Percentiles rank a stretch among this genome's conserved stretches.
These are phyloP conservation scores for Eulemur macaco DNA, from an alignment of 2,113 vertebrate species.

Conservation along the genomic window DNA sequence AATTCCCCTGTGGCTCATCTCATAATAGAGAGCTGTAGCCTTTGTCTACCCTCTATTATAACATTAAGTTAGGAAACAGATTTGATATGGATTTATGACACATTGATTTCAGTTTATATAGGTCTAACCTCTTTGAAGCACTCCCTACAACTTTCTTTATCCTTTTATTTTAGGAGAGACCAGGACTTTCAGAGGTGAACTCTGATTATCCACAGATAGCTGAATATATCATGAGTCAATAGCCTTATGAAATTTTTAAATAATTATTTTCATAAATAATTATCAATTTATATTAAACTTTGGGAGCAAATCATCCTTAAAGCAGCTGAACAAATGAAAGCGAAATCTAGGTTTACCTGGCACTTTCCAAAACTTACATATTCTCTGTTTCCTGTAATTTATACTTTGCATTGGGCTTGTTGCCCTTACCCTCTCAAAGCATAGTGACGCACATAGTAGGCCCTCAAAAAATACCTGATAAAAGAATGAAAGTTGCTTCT, in stretches of 20 bases:
- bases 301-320: neutral
- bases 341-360: neutral
- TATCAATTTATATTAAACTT: constrained; percentile 15
- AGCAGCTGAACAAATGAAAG: neutral
- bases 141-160: neutral
- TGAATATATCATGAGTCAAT: constrained; percentile 28
- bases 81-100: neutral
- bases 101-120: neutral
- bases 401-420: neutral
- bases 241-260: neutral
- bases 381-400: neutral
- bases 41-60: neutral
- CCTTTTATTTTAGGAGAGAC: neutral
- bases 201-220: neutral
- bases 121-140: neutral
- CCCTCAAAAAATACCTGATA: neutral
- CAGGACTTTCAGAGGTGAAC: neutral
- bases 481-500: neutral
- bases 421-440: neutral
- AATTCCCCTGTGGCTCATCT: neutral
- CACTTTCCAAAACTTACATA: neutral
- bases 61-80: neutral
- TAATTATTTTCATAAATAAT: constrained; percentile 51
- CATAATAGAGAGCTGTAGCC: neutral
- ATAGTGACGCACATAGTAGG: neutral